Evolutionary conservation across 2,113 vertebrate species (phyloP).

Genomic region (Thalassoma bifasciatum): DNA sequence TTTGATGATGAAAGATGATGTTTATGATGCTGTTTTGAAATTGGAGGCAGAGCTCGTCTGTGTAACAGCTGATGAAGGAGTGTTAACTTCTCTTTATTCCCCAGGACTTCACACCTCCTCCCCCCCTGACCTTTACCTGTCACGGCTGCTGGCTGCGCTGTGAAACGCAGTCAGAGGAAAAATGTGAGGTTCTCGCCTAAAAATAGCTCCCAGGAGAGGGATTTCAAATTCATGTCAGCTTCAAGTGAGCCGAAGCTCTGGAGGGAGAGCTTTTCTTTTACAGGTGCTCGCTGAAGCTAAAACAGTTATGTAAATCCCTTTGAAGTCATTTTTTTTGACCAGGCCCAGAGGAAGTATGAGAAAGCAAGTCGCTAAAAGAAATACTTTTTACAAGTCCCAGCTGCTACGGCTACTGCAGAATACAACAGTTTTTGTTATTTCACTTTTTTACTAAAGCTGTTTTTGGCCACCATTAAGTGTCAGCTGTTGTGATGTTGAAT

Average conservation of each 20-base stretch:
- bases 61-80: slow-evolving; percentile 30
- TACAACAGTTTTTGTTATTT: too few relatives aligned
- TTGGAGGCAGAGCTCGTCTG: too few relatives aligned
- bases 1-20: not conserved
- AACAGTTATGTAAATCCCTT: slow-evolving; percentile 22
- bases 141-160: slow-evolving; percentile 40
- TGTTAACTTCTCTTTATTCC: slow-evolving; percentile 17
- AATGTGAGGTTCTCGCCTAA: slow-evolving; percentile 31
- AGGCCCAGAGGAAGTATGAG: too few relatives aligned
- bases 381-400: too few relatives aligned
- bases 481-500: too few relatives aligned
- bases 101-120: slow-evolving; percentile 17
- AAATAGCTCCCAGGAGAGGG: slow-evolving; percentile 7
- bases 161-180: slow-evolving; percentile 28
- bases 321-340: too few relatives aligned
- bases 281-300: slow-evolving; percentile 1
- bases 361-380: too few relatives aligned
- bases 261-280: not conserved
- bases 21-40: slow-evolving; percentile 4
- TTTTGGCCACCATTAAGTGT: too few relatives aligned
- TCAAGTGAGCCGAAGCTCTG: slow-evolving; percentile 3
- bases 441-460: too few relatives aligned
- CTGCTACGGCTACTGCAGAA: too few relatives aligned
- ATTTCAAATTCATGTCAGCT: slow-evolving; percentile 21
- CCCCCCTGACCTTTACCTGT: slow-evolving; percentile 55